A percentile compares a stretch with the other conserved stretches of the same genome.
phyloP scores from a whole-genome alignment of 2,113 vertebrate genomes.

The Myotis yumanensis region DNA sequence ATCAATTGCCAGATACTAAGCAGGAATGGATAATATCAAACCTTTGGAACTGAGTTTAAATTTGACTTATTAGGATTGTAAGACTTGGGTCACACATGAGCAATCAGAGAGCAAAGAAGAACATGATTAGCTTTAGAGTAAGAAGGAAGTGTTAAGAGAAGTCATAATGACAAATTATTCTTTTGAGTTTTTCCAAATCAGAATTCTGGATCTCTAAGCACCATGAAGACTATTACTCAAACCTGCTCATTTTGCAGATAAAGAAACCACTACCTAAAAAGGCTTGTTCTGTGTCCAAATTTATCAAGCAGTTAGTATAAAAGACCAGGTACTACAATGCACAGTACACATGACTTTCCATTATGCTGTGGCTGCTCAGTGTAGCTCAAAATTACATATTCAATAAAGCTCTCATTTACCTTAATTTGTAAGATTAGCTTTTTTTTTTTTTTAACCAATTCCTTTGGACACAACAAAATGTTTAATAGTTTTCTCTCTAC shows the following conservation, averaged over 20 bases:
- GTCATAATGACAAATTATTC: slow-evolving; percentile 11
- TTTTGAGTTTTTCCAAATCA: slow-evolving; percentile 15
- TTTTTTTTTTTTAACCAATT: not conserved
- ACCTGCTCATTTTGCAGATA: not conserved
- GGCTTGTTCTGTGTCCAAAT: not conserved
- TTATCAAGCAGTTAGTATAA: not conserved
- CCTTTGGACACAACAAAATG: not conserved
- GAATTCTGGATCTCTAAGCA: not conserved
- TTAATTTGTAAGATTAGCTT: slow-evolving; percentile 45
- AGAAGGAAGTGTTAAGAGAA: slow-evolving; percentile 29
- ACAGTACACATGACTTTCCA: not conserved
- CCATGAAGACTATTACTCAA: not conserved
- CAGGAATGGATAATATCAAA: not conserved
- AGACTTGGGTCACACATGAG: not conserved
- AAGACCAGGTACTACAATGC: not conserved
- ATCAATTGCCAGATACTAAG: not conserved
- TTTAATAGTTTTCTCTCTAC: not conserved
- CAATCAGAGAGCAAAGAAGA: slow-evolving; percentile 6
- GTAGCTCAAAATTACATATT: not conserved
- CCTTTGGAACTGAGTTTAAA: slow-evolving; percentile 2
- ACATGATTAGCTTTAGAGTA: slow-evolving; percentile 4
- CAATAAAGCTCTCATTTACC: not conserved
- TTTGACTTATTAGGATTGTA: slow-evolving; percentile 24
- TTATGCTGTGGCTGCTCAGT: not conserved
- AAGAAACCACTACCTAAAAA: not conserved